These are phyloP conservation scores for Dynastes hyllus DNA, from an alignment of 2,888 invertebrate genomes.

Conservation along the genomic window DNA sequence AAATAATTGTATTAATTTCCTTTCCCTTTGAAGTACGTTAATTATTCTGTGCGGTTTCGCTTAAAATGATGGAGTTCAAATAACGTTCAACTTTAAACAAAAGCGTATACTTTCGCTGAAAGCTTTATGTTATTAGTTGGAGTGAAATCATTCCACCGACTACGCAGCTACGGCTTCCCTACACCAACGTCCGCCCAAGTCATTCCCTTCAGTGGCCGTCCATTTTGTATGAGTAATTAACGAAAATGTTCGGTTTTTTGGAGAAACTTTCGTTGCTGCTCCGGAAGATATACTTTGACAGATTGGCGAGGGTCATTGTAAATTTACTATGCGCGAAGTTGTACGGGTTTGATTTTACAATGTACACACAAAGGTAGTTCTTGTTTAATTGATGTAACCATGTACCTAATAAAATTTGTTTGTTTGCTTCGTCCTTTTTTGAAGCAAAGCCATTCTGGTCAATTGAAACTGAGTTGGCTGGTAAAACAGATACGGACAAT, in stretches of 20 bases:
- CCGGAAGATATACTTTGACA: not conserved
- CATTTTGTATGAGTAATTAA: slow-evolving; percentile 30
- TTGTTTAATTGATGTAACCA: not conserved
- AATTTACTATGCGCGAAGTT: not conserved
- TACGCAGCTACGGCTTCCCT: not conserved
- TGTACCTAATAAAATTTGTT: too few relatives aligned
- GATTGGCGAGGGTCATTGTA: not conserved
- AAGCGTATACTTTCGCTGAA: slow-evolving; percentile 41
- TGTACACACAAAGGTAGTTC: not conserved
- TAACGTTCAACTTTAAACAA: slow-evolving; percentile 47
- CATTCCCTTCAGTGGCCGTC: not conserved
- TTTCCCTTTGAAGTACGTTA: slow-evolving; percentile 48
- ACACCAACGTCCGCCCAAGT: not conserved
- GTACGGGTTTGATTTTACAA: not conserved
- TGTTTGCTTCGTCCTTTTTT: too few relatives aligned
- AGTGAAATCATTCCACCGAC: slow-evolving; percentile 33
- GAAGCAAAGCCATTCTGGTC: too few relatives aligned
- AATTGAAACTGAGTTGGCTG: too few relatives aligned
- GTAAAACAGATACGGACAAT: too few relatives aligned
- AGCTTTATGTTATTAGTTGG: slow-evolving; percentile 47
- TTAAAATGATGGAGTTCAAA: slow-evolving; percentile 50
- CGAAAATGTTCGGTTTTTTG: slow-evolving; percentile 27
- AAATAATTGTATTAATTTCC: slow-evolving; percentile 50
- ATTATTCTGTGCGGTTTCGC: slow-evolving; percentile 50
- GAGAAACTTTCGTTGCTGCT: slow-evolving; percentile 9